phyloP scores from a whole-genome alignment of 2,113 vertebrate species.

The Capra hircus region DNA sequence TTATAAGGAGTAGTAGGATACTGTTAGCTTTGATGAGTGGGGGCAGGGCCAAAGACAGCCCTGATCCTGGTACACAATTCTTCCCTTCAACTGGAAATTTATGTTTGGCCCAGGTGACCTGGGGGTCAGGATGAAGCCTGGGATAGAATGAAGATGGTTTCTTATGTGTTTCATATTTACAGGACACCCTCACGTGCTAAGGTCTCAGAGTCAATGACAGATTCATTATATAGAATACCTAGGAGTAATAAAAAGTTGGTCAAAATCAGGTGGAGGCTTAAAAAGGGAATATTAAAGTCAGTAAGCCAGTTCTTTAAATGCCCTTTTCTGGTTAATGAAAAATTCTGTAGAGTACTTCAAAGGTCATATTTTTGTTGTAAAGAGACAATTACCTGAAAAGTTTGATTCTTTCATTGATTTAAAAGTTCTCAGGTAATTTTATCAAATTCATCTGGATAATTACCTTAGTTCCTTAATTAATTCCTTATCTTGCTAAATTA shows the following conservation, averaged over 20 bases:
- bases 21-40: conserved; percentile 46
- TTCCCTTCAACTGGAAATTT: conserved; percentile 55
- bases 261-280: background rate
- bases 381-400: conserved; percentile 39
- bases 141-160: conserved; percentile 48
- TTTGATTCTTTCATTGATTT: conserved; percentile 38
- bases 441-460: conserved; percentile 41
- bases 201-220: background rate
- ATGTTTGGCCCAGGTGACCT: conserved; percentile 65
- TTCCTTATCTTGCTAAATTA: conserved; percentile 45
- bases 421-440: conserved; percentile 57
- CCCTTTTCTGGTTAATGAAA: conserved; percentile 21
- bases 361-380: conserved; percentile 30
- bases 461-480: conserved; percentile 49
- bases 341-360: conserved; percentile 20
- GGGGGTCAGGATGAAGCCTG: conserved; percentile 48
- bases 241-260: background rate
- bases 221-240: background rate
- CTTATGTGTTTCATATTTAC: conserved; percentile 9
- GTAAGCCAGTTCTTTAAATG: background rate
- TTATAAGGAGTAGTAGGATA: conserved; percentile 58
- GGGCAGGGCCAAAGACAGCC: conserved; percentile 19
- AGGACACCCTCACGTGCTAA: background rate
- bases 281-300: background rate
- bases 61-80: conserved; percentile 49